Base-by-base conservation (phyloP, 53 echinoderm and acorn worm species). In the Paracentrotus lividus region DNA sequence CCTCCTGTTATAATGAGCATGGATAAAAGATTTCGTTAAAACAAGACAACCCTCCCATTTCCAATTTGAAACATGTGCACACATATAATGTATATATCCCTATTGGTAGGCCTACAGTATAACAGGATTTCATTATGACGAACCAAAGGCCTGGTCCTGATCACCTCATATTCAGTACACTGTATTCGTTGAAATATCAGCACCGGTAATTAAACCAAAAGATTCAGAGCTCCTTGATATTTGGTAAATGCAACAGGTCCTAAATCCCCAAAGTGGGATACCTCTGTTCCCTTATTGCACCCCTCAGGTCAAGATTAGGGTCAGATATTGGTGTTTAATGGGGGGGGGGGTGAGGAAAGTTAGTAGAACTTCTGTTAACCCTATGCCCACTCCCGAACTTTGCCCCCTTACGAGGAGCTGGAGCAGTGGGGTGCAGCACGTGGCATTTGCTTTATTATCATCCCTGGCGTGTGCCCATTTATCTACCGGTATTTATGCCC, bases 401-500 rank as follows among this genome's bases (percentile, higher is more conserved):
- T 72, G 72, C 72, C 72, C 72, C 20, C 33, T 5, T 4, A 5
- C 14, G 72, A 38, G 29, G 72, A 72, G 36, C 20, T 20, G 0
- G 4, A 16, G 34, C 72, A 72, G 72, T 40, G 85, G n/a, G 7
- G 85, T 29, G 47, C 85, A 16, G 49, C 85, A 85, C 85, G 85
- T 85, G 85, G 85, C 47, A 5, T 27, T 49, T 12, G 49, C 47
- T 16, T 36, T 85, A 8, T 5, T 85, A 47, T 27, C 85, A 85
- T 47, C 12, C 61, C 27, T 85, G 85, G 49, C 85, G 85, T 85
- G 85, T 85, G 85, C 85, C 85, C 29, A n/a, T 85, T 34, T 51
- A 72, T 72, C 72, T 72, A 20, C 72, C 0, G 72, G 36, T 72
- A 72, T 85, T 51, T 49, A 85, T 85, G 85, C 85, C 85, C 85